These are phyloP conservation scores for Lophotis ruficrista DNA, from an alignment of 2,113 vertebrate genomes.

Conservation along the genomic window DNA sequence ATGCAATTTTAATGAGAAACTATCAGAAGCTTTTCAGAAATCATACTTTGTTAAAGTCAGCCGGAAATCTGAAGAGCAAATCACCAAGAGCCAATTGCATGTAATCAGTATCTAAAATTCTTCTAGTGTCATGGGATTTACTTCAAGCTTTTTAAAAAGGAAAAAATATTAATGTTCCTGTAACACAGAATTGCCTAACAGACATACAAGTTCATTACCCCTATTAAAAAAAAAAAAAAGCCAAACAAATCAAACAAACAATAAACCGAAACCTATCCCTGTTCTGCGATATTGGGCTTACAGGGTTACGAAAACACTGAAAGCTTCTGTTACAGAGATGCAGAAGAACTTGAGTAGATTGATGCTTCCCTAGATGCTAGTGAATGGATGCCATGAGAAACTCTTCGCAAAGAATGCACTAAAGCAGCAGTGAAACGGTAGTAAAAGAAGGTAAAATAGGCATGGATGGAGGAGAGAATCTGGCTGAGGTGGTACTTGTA, in stretches of 20 bases:
- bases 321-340: background rate
- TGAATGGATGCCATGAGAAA: constrained; percentile 24
- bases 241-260: background rate
- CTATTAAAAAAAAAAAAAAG: background rate
- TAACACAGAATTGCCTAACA: constrained; percentile 9
- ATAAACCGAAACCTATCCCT: background rate
- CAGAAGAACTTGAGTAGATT: constrained; percentile 24
- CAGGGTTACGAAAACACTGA: constrained; percentile 51
- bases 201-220: constrained; percentile 26
- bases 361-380: constrained; percentile 26
- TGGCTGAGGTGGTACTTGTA: background rate
- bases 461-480: background rate
- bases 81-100: constrained; percentile 60
- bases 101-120: constrained; percentile 67
- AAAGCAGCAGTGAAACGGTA: constrained; percentile 24
- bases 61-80: constrained; percentile 70
- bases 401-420: constrained; percentile 32
- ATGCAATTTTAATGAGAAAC: constrained; percentile 65
- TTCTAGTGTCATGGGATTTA: constrained; percentile 54
- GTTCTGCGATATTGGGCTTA: constrained; percentile 8
- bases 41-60: constrained; percentile 64
- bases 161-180: constrained; percentile 44
- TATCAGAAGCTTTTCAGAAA: constrained; percentile 67
- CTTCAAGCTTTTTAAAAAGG: constrained; percentile 47
- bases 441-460: constrained; percentile 4